Evolutionary conservation across 2,797 vertebrate genomes (phyloP).

Genomic region (Gouania willdenowi): DNA sequence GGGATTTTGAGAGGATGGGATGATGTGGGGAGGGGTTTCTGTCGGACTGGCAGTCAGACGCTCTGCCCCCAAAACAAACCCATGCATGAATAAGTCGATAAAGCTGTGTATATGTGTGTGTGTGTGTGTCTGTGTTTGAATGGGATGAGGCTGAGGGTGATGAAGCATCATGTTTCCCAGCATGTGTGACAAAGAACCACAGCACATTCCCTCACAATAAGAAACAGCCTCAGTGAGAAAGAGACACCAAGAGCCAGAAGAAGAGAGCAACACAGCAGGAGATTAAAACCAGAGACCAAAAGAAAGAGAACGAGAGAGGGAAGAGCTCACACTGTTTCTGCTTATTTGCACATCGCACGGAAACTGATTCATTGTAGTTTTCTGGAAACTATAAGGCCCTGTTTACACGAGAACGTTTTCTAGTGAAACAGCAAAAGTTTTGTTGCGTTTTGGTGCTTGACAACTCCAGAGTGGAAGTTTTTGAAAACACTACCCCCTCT

Average conservation of each 20-base stretch:
- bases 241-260: conserved; percentile 5
- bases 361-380: too few species aligned
- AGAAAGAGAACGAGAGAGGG: conserved; percentile 4
- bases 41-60: conserved; percentile 67
- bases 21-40: conserved; percentile 44
- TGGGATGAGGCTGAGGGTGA: conserved; percentile 44
- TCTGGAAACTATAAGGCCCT: too few species aligned
- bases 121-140: conserved; percentile 22
- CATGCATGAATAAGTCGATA: conserved; percentile 77
- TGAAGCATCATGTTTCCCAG: conserved; percentile 50
- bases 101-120: conserved; percentile 25
- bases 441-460: too few species aligned
- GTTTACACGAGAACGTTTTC: too few species aligned
- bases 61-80: conserved; percentile 70
- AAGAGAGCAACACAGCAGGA: conserved; percentile 1
- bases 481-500: too few species aligned
- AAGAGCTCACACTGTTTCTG: too few species aligned
- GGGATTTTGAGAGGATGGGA: conserved; percentile 3
- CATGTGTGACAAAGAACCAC: conserved; percentile 67
- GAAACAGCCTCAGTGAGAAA: conserved; percentile 53
- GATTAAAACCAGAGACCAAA: background rate
- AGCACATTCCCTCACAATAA: conserved; percentile 71
- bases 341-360: too few species aligned
- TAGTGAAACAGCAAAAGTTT: too few species aligned
- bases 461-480: too few species aligned